These are phyloP conservation scores for Macquaria ambigua DNA, from an alignment of 2,113 vertebrate species.

Conservation along the genomic window DNA sequence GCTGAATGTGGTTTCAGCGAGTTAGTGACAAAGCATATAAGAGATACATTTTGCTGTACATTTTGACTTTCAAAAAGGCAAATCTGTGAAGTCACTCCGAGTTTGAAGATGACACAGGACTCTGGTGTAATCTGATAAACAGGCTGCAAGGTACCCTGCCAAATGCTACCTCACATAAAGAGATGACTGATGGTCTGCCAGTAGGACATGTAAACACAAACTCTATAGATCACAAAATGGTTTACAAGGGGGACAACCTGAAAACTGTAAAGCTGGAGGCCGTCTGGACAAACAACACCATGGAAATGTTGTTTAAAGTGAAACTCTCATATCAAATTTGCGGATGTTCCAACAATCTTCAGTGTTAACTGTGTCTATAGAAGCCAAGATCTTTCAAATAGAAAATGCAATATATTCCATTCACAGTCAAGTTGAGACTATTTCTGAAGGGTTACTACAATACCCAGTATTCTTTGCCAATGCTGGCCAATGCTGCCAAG, in stretches of 20 bases:
- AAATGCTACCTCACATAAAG: constrained; percentile 28
- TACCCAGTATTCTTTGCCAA: constrained; percentile 29
- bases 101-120: constrained; percentile 41
- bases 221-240: constrained; percentile 13
- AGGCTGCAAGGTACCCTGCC: constrained; percentile 22
- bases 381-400: constrained; percentile 22
- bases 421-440: not conserved
- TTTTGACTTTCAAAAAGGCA: constrained; percentile 18
- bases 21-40: constrained; percentile 41
- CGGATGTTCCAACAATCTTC: constrained; percentile 15
- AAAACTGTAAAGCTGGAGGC: constrained; percentile 10
- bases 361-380: not conserved
- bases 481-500: constrained; percentile 24
- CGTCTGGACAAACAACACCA: not conserved
- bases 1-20: constrained; percentile 40
- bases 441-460: constrained; percentile 31
- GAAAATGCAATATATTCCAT: not conserved
- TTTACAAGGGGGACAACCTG: not conserved
- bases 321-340: not conserved
- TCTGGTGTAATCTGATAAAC: constrained; percentile 23
- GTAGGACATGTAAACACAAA: constrained; percentile 29
- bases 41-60: constrained; percentile 35
- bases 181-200: constrained; percentile 29
- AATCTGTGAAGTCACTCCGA: constrained; percentile 39
- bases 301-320: constrained; percentile 3